Conservation (phyloP, 2,797 vertebrate species). For the Acrocephalus scirpaceus region DNA sequence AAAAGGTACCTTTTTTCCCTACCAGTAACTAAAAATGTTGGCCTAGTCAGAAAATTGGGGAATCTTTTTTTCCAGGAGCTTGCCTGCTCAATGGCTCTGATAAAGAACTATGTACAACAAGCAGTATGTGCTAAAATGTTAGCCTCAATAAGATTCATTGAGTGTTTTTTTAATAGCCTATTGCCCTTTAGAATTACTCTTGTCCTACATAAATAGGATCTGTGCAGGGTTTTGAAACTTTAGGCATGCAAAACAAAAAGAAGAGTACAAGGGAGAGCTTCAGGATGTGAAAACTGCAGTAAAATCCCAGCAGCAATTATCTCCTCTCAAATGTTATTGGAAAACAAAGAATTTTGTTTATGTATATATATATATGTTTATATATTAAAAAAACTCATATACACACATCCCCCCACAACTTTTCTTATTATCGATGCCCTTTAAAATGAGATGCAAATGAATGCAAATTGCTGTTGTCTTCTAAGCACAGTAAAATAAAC, state of each 20-base stretch:
- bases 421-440: not conserved
- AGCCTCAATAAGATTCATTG: not conserved
- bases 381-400: not conserved
- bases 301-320: not conserved
- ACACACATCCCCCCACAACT: not conserved
- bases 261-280: not conserved
- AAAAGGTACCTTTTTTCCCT: not conserved
- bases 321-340: not conserved
- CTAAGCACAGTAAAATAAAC: not conserved
- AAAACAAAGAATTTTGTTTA: not conserved
- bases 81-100: not conserved
- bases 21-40: not conserved
- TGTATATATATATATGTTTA: fast-evolving
- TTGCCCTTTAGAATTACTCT: not conserved
- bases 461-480: not conserved
- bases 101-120: not conserved
- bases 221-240: not conserved
- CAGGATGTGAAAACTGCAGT: not conserved
- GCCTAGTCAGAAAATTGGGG: not conserved
- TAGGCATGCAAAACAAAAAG: not conserved
- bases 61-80: not conserved
- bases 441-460: not conserved
- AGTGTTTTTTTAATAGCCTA: not conserved
- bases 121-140: not conserved
- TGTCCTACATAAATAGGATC: not conserved